Base-by-base conservation (phyloP, 2,113 vertebrate species). In the Cottus gobio region DNA sequence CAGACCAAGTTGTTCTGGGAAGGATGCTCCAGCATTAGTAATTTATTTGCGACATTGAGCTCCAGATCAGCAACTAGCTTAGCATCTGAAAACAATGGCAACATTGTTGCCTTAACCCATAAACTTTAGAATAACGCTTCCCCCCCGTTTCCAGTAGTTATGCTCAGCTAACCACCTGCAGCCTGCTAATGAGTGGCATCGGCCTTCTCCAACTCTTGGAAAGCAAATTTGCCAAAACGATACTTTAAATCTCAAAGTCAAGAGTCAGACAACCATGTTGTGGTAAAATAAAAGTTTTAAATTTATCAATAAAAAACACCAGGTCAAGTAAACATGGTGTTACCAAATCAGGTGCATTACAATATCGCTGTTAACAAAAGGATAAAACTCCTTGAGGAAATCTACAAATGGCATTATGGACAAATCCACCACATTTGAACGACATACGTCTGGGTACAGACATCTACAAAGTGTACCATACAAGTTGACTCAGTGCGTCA, bases 281-380 rank as follows among this genome's bases (percentile, higher is more conserved):
- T 94, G 93, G 90, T 94, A 94, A 94, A 94, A 94, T 93, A 92
- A 90, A 89, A 82, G 79, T 93, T 93, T 93, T 92, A 92, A 94
- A 91, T 91, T 89, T 71, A 71, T 80, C 89, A 88, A 88, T 89
- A 91, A 88, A 93, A 93, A 91, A 77, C 87, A 91, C 82, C 87
- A 86, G 54, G 87, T 93, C 90, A 79, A 92, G 91, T 91, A 93
- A 92, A 93, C 83, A 0, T 89, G 68, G 87, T 77, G 69, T 93
- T 92, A 92, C 90, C 88, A 90, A 93, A 88, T 90, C 85, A 67
- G 87, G 86, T 89, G 87, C 84, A 87, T 91, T 85, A 95, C 82
- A 89, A 91, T 88, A 91, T 86, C 5, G 75, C 85, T 87, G 85
- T 93, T 93, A 90, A 94, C 90, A 91, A 93, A 92, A 93, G 88